Conservation (phyloP, 2,113 vertebrate species). For the Bubo bubo region DNA sequence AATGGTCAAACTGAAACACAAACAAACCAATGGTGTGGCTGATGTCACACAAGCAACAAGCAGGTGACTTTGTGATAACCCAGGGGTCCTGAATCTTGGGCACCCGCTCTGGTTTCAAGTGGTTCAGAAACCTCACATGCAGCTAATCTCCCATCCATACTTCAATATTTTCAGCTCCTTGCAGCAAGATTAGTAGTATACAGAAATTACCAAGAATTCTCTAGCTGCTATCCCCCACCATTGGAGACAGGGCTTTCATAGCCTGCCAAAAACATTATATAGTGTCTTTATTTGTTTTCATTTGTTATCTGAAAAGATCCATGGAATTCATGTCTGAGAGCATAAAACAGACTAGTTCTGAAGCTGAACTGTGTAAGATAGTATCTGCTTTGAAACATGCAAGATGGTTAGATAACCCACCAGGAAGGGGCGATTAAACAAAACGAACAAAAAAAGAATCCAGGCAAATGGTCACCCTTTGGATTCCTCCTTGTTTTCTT, state of each 20-base stretch:
- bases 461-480: neutral
- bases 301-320: neutral
- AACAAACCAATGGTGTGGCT: neutral
- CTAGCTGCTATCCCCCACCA: neutral
- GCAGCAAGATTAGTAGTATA: neutral
- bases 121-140: neutral
- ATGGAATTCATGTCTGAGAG: neutral
- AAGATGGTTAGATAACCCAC: neutral
- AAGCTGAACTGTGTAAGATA: neutral
- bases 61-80: neutral
- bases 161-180: neutral
- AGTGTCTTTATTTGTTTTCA: neutral
- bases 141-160: neutral
- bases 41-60: neutral
- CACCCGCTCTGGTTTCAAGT: neutral
- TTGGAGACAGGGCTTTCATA: neutral
- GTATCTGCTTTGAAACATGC: neutral
- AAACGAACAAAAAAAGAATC: neutral
- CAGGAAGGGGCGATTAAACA: neutral
- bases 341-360: neutral
- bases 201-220: neutral
- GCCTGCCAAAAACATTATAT: neutral
- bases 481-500: neutral
- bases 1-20: neutral
- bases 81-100: neutral